Evolutionary conservation across 37 sponge, comb jelly and placozoan genomes (phyloP).

Genomic region (Halisarca cf. caerulea): DNA sequence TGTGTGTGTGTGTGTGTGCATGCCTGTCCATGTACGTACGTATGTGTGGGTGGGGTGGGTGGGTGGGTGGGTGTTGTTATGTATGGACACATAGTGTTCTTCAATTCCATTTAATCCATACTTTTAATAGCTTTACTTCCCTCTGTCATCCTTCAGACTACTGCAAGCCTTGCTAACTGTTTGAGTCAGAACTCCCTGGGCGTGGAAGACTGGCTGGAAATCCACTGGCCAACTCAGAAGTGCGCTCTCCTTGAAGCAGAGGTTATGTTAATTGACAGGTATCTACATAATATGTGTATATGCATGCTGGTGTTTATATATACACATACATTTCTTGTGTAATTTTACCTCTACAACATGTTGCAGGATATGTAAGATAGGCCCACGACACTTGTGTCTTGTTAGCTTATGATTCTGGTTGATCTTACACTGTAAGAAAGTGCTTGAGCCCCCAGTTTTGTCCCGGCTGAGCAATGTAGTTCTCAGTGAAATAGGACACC

Average conservation of each 20-base stretch:
- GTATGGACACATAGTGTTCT: background rate
- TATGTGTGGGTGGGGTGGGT: background rate
- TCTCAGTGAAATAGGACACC: no score
- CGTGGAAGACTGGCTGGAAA: constrained; percentile 57
- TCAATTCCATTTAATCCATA: no score
- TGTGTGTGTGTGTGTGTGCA: no score
- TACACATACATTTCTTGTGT: background rate
- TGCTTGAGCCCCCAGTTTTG: no score
- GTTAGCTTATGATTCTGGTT: no score
- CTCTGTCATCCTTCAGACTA: constrained; percentile 26
- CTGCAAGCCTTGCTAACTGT: constrained; percentile 74
- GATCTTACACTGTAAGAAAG: no score
- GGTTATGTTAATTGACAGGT: constrained; percentile 93
- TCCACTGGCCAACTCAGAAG: constrained; percentile 86
- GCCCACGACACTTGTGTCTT: no score
- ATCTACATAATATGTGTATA: background rate
- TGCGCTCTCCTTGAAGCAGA: constrained; percentile 85
- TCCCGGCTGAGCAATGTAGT: no score
- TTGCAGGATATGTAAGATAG: no score
- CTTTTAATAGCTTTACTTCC: background rate
- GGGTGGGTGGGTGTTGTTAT: no score
- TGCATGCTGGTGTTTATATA: background rate
- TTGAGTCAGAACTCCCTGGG: constrained; percentile 69
- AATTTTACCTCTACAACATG: background rate
- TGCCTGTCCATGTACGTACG: constrained; percentile 1